Conservation (phyloP, 1,140 invertebrate species). For the Adoxophyes honmai region DNA sequence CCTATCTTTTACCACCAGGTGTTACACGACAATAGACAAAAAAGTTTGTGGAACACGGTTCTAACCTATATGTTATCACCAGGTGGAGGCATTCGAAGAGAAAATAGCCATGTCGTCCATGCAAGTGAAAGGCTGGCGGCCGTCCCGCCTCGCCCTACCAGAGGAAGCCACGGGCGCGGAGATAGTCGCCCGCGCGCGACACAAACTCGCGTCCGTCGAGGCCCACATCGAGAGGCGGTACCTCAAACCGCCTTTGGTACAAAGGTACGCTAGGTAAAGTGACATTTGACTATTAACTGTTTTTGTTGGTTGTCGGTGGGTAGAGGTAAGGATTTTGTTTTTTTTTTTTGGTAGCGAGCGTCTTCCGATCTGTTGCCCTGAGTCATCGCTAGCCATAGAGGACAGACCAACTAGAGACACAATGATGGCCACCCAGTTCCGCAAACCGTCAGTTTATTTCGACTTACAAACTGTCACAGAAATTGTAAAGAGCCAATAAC, state of each 20-base stretch:
- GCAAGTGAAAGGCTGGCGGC: constrained; percentile 94
- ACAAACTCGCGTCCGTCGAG: constrained; percentile 90
- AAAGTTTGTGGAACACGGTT: too few species aligned
- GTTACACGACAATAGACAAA: too few species aligned
- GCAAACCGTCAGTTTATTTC: too few species aligned
- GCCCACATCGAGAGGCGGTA: constrained; percentile 94
- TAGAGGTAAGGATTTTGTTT: not conserved
- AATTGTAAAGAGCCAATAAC: too few species aligned
- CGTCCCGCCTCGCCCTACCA: constrained; percentile 87
- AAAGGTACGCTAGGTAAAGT: constrained; percentile 60
- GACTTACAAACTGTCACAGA: too few species aligned
- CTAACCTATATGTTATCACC: not conserved
- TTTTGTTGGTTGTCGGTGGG: constrained; percentile 21
- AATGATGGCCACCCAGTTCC: too few species aligned
- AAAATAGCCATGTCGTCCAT: constrained; percentile 95
- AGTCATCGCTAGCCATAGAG: too few species aligned
- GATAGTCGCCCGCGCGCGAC: constrained; percentile 77
- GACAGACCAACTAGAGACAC: too few species aligned
- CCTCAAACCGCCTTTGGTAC: constrained; percentile 93
- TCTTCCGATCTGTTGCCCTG: too few species aligned
- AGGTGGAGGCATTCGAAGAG: constrained; percentile 94
- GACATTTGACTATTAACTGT: constrained; percentile 20
- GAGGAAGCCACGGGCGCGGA: constrained; percentile 58
- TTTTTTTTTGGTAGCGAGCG: too few species aligned
- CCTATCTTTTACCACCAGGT: too few species aligned